A percentile compares a stretch with the other conserved stretches of the same genome.
Conservation (phyloP, 2,113 vertebrate genomes). For the Neolamprologus longior region DNA sequence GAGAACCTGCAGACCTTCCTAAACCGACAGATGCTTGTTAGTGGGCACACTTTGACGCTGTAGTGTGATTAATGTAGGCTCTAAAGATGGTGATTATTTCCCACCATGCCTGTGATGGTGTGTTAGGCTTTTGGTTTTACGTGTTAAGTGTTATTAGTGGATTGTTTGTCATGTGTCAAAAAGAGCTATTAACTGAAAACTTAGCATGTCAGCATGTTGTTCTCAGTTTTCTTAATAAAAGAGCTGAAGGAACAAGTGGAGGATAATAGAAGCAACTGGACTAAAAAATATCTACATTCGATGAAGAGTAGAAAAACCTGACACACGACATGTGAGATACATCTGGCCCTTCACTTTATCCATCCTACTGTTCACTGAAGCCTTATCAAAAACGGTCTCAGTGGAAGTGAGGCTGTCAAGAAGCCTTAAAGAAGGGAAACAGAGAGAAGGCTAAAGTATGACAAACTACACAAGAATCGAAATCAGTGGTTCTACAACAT, state of each 20-base stretch:
- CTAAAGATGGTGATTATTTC: not conserved
- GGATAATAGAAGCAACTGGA: not conserved
- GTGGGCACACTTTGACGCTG: not conserved
- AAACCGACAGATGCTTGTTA: not conserved
- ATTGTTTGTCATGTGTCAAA: not conserved
- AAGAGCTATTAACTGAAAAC: not conserved
- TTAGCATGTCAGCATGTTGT: not conserved
- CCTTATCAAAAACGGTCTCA: not conserved
- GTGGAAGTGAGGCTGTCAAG: not conserved
- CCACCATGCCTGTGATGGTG: not conserved
- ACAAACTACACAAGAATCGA: not conserved
- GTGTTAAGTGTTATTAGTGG: not conserved
- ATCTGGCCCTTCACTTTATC: accelerated
- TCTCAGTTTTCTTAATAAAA: not conserved
- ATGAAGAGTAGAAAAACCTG: not conserved
- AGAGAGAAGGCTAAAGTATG: not conserved
- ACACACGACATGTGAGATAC: not conserved
- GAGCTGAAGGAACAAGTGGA: not conserved
- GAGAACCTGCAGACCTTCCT: not conserved
- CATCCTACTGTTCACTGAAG: not conserved
- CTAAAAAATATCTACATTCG: accelerated
- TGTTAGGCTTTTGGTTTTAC: not conserved
- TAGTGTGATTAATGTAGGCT: not conserved
- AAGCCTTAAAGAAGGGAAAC: not conserved
- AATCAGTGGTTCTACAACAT: not conserved